Evolutionary conservation across 2,113 vertebrate species (phyloP).

Genomic region (Leucosticte australis): DNA sequence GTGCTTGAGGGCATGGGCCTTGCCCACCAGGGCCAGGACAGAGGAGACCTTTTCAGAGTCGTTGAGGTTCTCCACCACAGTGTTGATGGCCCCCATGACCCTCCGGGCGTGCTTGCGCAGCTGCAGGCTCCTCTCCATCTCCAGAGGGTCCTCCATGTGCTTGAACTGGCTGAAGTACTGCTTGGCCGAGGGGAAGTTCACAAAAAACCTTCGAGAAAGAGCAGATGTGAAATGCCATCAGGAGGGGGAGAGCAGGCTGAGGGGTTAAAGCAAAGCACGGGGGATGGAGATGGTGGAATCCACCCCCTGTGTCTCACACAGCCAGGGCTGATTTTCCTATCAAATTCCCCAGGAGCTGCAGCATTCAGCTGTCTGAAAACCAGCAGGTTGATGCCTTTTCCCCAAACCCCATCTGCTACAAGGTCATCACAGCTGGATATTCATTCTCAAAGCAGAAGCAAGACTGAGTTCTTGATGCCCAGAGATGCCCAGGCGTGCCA

Average conservation of each 20-base stretch:
- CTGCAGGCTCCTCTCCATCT: conserved; percentile 80
- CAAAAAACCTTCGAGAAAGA: conserved; percentile 85
- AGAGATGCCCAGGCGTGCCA: background rate
- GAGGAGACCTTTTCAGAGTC: conserved; percentile 92
- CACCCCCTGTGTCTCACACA: background rate
- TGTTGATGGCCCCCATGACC: conserved; percentile 84
- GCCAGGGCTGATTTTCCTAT: background rate
- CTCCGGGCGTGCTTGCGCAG: conserved; percentile 89
- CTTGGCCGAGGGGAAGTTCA: conserved; percentile 95
- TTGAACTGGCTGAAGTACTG: conserved; percentile 98
- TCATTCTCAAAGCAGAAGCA: background rate
- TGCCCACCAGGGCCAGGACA: conserved; percentile 88
- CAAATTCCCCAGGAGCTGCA: background rate
- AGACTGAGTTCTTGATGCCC: background rate
- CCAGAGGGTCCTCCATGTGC: conserved; percentile 78
- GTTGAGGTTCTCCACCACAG: conserved; percentile 90
- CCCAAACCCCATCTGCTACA: background rate
- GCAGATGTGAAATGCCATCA: background rate
- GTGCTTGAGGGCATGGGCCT: conserved; percentile 92
- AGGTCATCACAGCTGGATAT: background rate
- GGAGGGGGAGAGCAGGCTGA: conserved; percentile 7
- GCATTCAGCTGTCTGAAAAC: background rate
- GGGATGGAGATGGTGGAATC: background rate
- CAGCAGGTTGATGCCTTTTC: background rate
- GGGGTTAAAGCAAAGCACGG: background rate